Evolutionary conservation across 2,113 vertebrate genomes (phyloP).

Genomic region (Plecotus auritus): DNA sequence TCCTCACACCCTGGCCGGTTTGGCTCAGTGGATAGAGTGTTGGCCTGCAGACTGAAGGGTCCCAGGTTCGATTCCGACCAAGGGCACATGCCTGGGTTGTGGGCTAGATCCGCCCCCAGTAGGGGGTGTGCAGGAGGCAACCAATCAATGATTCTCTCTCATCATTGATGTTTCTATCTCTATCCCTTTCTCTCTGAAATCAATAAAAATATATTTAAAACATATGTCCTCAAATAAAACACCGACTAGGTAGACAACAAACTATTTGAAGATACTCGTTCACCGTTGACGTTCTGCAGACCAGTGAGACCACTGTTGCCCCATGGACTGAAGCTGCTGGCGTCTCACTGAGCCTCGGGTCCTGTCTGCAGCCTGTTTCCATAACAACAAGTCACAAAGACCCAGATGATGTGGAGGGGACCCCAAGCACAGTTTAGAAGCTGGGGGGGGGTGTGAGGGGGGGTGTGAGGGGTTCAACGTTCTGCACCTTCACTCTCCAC

Average conservation of each 20-base stretch:
- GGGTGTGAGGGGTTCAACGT: too few species aligned
- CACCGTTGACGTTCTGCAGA: neutral
- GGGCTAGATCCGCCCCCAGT: too few species aligned
- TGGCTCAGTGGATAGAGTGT: too few species aligned
- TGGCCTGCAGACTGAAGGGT: too few species aligned
- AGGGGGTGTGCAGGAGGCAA: too few species aligned
- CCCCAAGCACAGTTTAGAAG: neutral
- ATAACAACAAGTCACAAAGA: neutral
- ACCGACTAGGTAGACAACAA: neutral
- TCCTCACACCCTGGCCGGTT: neutral
- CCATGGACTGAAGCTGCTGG: neutral
- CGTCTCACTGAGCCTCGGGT: neutral
- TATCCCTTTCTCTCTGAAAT: too few species aligned
- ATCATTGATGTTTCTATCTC: too few species aligned
- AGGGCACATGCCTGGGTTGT: too few species aligned
- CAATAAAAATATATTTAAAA: neutral
- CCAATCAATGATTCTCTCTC: too few species aligned
- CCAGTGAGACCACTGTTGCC: fast-evolving
- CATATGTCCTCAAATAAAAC: neutral
- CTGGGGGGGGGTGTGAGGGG: neutral
- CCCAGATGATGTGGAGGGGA: neutral
- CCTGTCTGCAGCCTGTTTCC: neutral
- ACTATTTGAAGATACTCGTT: neutral
- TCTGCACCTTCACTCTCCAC: neutral
- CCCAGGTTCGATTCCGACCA: too few species aligned